Percentiles rank a stretch among this genome's conserved stretches.
These are phyloP conservation scores for Amblyopsis rosae DNA, from an alignment of 2,113 vertebrate genomes.

Conservation along the genomic window DNA sequence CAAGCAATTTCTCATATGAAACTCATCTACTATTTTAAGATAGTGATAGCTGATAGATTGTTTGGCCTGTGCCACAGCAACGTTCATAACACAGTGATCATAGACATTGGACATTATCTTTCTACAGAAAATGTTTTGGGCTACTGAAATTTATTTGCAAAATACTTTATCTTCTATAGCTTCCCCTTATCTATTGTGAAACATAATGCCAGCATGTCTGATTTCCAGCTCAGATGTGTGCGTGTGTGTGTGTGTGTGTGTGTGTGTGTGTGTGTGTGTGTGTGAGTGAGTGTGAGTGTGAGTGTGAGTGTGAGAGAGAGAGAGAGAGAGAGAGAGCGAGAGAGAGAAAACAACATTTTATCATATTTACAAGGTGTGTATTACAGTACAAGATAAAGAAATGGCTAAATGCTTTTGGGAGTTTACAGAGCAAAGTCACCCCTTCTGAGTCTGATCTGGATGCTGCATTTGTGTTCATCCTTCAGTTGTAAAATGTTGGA, in stretches of 20 bases:
- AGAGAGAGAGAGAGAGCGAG: conserved; percentile 5
- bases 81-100: conserved; percentile 37
- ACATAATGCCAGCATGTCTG: conserved; percentile 9
- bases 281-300: too few relatives aligned
- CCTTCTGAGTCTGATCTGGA: neutral
- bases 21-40: conserved; percentile 35
- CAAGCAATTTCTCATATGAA: conserved; percentile 34
- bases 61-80: conserved; percentile 30
- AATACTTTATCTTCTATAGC: neutral
- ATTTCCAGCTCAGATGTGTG: neutral
- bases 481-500: conserved; percentile 23
- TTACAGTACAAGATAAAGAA: too few relatives aligned
- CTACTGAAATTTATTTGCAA: too few relatives aligned
- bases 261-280: too few relatives aligned
- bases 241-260: too few relatives aligned
- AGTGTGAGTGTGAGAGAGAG: neutral
- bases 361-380: too few relatives aligned
- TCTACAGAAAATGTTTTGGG: conserved; percentile 21
- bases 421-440: neutral
- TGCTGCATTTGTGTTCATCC: neutral
- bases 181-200: conserved; percentile 9
- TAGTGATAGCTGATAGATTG: conserved; percentile 59
- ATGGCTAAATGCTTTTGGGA: too few relatives aligned
- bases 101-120: conserved; percentile 39
- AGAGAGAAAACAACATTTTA: conserved; percentile 5